A percentile compares a stretch with the other conserved stretches of the same genome.
phyloP scores from a whole-genome alignment of 2,113 vertebrate species.

The Scalopus aquaticus region DNA sequence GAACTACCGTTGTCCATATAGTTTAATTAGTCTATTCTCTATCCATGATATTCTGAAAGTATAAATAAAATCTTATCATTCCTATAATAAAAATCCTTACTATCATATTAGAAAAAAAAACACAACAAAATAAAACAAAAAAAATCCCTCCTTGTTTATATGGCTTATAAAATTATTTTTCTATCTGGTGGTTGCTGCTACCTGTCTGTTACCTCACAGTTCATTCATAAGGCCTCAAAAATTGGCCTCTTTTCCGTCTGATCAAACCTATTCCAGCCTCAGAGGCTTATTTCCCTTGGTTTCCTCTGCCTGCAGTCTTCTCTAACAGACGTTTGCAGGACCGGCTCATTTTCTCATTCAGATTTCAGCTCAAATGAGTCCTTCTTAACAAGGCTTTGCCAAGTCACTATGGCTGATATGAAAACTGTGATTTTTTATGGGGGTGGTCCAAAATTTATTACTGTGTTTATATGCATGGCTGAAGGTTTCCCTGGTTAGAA shows the following conservation, averaged over 20 bases:
- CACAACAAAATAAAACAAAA: background rate
- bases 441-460: background rate
- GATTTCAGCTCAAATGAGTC: background rate
- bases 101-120: background rate
- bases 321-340: background rate
- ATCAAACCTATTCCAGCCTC: background rate
- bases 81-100: background rate
- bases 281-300: background rate
- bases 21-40: background rate
- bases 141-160: background rate
- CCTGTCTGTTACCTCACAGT: background rate
- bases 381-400: background rate
- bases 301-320: background rate
- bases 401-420: background rate
- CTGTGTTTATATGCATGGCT: background rate
- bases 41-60: background rate
- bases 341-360: background rate
- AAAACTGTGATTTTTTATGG: background rate
- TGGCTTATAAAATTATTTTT: background rate
- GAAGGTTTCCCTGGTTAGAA: background rate
- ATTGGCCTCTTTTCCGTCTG: background rate
- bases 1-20: background rate
- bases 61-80: background rate
- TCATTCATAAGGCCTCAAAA: background rate
- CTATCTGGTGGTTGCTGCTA: background rate